These are phyloP conservation scores for Helostoma temminkii DNA, from an alignment of 2,797 vertebrate species.

Conservation along the genomic window DNA sequence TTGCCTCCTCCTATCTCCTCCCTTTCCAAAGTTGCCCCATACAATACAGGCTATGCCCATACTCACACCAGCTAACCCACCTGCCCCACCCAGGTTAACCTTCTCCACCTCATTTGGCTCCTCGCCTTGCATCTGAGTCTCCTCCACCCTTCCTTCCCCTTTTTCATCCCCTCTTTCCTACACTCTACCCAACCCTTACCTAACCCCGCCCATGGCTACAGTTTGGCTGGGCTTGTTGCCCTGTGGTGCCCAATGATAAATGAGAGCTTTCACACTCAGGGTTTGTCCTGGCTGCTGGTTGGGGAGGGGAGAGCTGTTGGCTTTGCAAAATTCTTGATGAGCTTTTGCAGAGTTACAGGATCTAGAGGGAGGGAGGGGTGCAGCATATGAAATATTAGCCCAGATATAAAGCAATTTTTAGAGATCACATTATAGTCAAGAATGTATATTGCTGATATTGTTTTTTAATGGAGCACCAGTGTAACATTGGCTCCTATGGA, in stretches of 20 bases:
- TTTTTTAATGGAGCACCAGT: not conserved
- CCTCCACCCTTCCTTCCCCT: conserved; percentile 24
- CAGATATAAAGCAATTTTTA: not conserved
- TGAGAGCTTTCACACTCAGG: conserved; percentile 69
- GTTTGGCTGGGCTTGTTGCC: conserved; percentile 47
- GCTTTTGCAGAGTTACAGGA: conserved; percentile 48
- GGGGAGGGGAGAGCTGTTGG: conserved; percentile 26
- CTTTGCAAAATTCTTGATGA: conserved; percentile 48
- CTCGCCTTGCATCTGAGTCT: conserved; percentile 4
- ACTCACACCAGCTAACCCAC: conserved; percentile 56
- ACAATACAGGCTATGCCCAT: conserved; percentile 2
- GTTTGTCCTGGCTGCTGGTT: conserved; percentile 64
- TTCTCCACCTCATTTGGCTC: conserved; percentile 40
- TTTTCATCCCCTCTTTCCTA: conserved; percentile 30
- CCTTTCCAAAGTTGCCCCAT: conserved; percentile 22
- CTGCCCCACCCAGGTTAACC: conserved; percentile 29
- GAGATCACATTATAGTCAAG: not conserved
- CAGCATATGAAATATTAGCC: not conserved
- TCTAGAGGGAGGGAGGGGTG: not conserved
- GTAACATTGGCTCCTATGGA: not conserved
- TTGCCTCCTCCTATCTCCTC: conserved; percentile 14
- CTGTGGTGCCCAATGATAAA: conserved; percentile 63
- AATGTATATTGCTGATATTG: not conserved
- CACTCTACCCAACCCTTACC: conserved; percentile 26
- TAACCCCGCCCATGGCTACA: conserved; percentile 42